Percentiles rank a stretch among this genome's conserved stretches.
Evolutionary conservation across 1,140 invertebrate species (phyloP).

Genomic region (Pomacea maculata): DNA sequence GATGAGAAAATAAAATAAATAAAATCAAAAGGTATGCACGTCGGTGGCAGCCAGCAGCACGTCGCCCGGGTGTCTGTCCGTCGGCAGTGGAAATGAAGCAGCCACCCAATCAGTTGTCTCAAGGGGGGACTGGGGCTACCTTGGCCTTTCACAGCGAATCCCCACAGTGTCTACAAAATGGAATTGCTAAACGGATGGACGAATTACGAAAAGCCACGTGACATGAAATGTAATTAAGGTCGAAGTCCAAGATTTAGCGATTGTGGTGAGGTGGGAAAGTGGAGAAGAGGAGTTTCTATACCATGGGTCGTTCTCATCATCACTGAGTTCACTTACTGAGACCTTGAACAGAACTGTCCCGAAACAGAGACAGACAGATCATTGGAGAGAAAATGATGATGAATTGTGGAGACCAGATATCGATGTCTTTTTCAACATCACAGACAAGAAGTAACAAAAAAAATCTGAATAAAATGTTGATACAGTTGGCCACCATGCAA

Average conservation of each 20-base stretch:
- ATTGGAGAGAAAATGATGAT: neutral
- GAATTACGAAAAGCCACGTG: neutral
- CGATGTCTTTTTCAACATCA: too few relatives aligned
- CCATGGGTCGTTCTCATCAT: too few relatives aligned
- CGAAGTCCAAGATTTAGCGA: neutral
- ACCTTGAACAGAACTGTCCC: neutral
- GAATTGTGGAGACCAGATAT: neutral
- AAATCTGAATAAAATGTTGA: neutral
- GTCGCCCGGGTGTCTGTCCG: too few relatives aligned
- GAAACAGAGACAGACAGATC: neutral
- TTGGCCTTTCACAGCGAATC: neutral
- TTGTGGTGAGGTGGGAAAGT: neutral
- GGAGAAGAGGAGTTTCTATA: too few relatives aligned
- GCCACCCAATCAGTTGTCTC: too few relatives aligned
- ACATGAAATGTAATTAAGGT: neutral
- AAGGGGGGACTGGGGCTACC: neutral
- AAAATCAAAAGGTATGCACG: too few relatives aligned
- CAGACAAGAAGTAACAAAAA: neutral
- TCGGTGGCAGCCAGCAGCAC: too few relatives aligned
- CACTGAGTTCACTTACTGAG: neutral
- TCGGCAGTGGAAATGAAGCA: too few relatives aligned
- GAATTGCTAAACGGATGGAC: neutral
- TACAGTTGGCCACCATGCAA: neutral
- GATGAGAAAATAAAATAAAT: too few relatives aligned
- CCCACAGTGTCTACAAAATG: neutral